Conservation (phyloP, 2,888 invertebrate genomes). For the Aphodius granarius region DNA sequence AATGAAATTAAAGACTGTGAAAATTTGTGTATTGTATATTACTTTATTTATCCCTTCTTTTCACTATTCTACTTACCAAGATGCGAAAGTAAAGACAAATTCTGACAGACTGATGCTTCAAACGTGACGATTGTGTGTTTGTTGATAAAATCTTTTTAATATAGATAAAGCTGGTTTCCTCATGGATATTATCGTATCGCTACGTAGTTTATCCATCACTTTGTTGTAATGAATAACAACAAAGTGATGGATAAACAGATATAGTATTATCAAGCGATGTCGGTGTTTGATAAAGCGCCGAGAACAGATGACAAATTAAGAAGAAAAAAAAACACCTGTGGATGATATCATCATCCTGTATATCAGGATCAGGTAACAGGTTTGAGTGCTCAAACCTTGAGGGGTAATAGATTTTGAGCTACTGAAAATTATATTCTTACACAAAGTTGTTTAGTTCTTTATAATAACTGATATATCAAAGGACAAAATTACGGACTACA, state of each 20-base stretch:
- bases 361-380: too few species aligned
- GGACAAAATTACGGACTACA: too few species aligned
- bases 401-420: too few species aligned
- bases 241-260: background rate
- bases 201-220: too few species aligned
- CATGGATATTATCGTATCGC: background rate
- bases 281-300: background rate
- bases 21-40: background rate
- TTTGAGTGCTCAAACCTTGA: too few species aligned
- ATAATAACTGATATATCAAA: too few species aligned
- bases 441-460: too few species aligned
- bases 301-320: background rate
- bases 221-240: background rate
- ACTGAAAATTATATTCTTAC: too few species aligned
- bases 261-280: background rate
- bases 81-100: background rate
- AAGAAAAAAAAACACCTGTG: background rate
- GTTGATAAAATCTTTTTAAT: background rate
- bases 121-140: background rate
- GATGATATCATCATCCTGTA: too few species aligned
- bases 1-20: background rate
- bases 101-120: background rate
- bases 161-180: background rate
- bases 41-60: background rate
- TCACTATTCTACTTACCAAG: background rate